A percentile compares a stretch with the other conserved stretches of the same genome.
Conservation (phyloP, 2,113 vertebrate species). For the Columbina picui region DNA sequence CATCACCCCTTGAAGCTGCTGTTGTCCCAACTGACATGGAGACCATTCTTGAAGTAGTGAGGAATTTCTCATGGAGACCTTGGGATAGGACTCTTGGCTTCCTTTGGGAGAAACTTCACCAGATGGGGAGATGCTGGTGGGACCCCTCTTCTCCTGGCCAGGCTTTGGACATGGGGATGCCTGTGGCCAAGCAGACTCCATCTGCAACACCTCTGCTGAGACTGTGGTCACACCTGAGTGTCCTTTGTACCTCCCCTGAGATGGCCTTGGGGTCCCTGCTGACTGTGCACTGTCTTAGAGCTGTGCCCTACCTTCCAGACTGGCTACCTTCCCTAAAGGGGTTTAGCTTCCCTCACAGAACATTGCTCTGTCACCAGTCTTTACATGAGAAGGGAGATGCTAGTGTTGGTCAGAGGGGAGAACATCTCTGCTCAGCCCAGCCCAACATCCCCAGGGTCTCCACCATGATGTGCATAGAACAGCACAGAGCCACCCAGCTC, state of each 20-base stretch:
- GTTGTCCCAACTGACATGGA: not conserved
- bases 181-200: not conserved
- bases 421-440: not conserved
- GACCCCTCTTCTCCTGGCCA: not conserved
- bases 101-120: not conserved
- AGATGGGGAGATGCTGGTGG: not conserved
- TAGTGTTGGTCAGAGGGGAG: not conserved
- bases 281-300: not conserved
- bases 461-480: not conserved
- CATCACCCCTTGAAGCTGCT: not conserved
- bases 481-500: not conserved
- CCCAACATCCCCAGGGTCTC: not conserved
- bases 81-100: not conserved
- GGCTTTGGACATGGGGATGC: not conserved
- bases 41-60: not conserved
- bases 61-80: not conserved
- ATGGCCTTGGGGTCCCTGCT: not conserved
- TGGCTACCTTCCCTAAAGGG: not conserved
- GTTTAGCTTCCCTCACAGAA: not conserved
- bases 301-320: not conserved
- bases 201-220: not conserved
- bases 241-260: not conserved
- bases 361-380: not conserved
- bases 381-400: not conserved
- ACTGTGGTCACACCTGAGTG: not conserved